These are phyloP conservation scores for Gephyroberyx darwinii DNA, from an alignment of 2,797 vertebrate genomes.

Conservation along the genomic window DNA sequence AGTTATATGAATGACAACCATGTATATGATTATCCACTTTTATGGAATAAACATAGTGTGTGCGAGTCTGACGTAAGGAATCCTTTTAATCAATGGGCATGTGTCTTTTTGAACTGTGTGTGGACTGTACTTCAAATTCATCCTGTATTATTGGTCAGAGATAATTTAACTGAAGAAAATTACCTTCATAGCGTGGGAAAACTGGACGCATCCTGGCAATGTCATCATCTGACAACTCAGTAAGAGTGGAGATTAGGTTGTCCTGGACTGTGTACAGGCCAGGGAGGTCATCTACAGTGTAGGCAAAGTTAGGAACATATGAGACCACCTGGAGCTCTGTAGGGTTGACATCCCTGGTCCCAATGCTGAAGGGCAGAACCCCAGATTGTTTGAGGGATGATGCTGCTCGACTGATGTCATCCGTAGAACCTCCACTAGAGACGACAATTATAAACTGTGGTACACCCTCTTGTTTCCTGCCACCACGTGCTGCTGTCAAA, in stretches of 20 bases:
- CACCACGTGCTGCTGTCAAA: conserved; percentile 78
- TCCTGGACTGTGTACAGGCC: conserved; percentile 88
- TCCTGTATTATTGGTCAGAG: not conserved
- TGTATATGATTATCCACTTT: not conserved
- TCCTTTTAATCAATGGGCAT: no score
- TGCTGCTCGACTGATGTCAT: conserved; percentile 75
- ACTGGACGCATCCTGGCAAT: conserved; percentile 74
- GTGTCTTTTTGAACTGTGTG: not conserved
- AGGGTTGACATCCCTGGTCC: conserved; percentile 80
- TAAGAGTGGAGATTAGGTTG: conserved; percentile 84
- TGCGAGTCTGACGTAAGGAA: no score
- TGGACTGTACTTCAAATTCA: not conserved
- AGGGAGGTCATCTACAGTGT: conserved; percentile 86
- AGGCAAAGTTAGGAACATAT: conserved; percentile 86
- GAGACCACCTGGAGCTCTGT: conserved; percentile 85
- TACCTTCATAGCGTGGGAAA: conserved; percentile 66
- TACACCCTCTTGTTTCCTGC: conserved; percentile 81
- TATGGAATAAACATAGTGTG: no score
- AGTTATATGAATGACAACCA: not conserved
- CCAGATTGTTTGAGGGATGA: conserved; percentile 75
- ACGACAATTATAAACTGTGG: conserved; percentile 83
- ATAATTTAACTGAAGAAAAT: conserved; percentile 44
- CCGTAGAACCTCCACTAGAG: conserved; percentile 79
- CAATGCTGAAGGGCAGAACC: conserved; percentile 81
- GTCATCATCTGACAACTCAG: conserved; percentile 85